Percentiles rank a stretch among this genome's conserved stretches.
These are phyloP conservation scores for Eristalis intricaria DNA, from an alignment of 2,888 invertebrate species.

Conservation along the genomic window DNA sequence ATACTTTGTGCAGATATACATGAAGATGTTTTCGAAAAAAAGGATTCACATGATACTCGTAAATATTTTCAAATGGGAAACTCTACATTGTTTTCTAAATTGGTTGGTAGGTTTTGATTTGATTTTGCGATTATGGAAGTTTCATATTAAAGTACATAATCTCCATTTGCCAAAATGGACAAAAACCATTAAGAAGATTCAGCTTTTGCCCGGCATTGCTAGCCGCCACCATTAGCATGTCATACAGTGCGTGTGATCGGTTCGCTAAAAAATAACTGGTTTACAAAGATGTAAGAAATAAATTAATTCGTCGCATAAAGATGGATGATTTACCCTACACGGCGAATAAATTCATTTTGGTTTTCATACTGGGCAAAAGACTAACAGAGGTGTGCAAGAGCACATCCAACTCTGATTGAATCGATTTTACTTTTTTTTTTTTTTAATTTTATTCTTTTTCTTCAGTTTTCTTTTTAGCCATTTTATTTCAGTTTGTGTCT, in stretches of 20 bases:
- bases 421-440: conserved; percentile 73
- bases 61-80: conserved; percentile 33
- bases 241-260: conserved; percentile 8
- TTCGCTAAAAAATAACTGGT: conserved; percentile 32
- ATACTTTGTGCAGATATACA: conserved; percentile 34
- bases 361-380: conserved; percentile 76
- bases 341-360: conserved; percentile 76
- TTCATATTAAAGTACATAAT: conserved; percentile 82
- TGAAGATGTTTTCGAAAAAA: not conserved
- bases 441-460: conserved; percentile 71
- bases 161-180: conserved; percentile 81
- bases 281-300: conserved; percentile 73
- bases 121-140: conserved; percentile 72
- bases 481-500: conserved; percentile 58
- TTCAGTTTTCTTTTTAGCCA: conserved; percentile 44
- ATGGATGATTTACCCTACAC: conserved; percentile 76
- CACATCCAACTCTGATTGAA: conserved; percentile 79
- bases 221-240: conserved; percentile 10
- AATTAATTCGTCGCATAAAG: conserved; percentile 77
- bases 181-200: conserved; percentile 81
- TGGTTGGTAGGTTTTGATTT: conserved; percentile 14
- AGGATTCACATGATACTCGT: conserved; percentile 53
- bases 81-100: conserved; percentile 38
- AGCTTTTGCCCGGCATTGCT: conserved; percentile 78
- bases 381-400: conserved; percentile 80